Evolutionary conservation across 2,113 vertebrate species (phyloP).

Genomic region (Prinia subflava): DNA sequence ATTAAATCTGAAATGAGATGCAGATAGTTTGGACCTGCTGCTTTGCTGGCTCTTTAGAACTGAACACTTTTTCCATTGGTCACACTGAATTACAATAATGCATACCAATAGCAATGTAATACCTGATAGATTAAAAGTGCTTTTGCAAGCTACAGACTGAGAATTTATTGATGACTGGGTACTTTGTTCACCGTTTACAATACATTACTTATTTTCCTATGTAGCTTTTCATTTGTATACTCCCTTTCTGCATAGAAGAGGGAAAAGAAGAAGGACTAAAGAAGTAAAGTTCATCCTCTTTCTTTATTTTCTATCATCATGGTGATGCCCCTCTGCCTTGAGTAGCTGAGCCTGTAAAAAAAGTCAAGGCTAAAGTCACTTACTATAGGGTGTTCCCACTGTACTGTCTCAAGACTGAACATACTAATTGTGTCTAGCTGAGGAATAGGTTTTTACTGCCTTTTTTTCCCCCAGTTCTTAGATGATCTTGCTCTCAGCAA

Average conservation of each 20-base stretch:
- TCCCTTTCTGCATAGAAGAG: neutral
- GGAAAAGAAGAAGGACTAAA: neutral
- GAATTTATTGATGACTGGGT: conserved; percentile 33
- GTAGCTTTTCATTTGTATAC: neutral
- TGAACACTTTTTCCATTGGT: conserved; percentile 55
- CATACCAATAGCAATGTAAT: conserved; percentile 50
- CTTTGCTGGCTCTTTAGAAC: conserved; percentile 54
- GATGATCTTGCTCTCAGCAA: neutral
- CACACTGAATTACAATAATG: conserved; percentile 49
- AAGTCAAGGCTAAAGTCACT: neutral
- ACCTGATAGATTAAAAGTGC: conserved; percentile 19
- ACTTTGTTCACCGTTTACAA: neutral
- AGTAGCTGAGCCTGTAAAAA: neutral
- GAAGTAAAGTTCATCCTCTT: neutral
- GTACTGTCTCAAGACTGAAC: neutral
- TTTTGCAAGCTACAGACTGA: neutral
- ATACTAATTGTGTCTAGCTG: neutral
- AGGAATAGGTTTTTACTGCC: neutral
- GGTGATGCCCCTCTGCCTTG: neutral
- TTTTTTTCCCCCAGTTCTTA: neutral
- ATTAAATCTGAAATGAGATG: conserved; percentile 74
- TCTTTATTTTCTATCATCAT: neutral
- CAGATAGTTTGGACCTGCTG: conserved; percentile 65
- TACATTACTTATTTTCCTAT: neutral
- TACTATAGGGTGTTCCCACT: neutral